Evolutionary conservation across 2,888 invertebrate species (phyloP), one percentile per base, ranked within the genome.

Genomic region (Oasisia sp.): DNA sequence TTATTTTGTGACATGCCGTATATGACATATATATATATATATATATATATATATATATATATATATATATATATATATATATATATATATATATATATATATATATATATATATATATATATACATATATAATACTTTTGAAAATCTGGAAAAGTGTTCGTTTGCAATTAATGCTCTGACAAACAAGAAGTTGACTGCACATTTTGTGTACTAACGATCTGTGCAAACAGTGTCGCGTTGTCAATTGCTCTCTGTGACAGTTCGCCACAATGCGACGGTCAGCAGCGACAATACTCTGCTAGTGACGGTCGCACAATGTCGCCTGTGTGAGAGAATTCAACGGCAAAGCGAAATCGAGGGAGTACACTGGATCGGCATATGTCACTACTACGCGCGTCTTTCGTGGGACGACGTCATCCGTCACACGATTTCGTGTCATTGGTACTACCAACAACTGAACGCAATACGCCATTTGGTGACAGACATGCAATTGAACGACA

Each of bases 401-500:
- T 27, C 74, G 4, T 27, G 74, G 74, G n/a, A 19, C 27, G 74
- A 74, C 74, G 74, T 74, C 14, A 74, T 74, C 7, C 74, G 74
- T 74, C 74, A 74, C 74, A n/a, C 27, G 27, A 74, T 27, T 27
- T 27, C 74, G 27, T 74, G 74, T 74, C 74, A 7, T 74, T 74
- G 27, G 74, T 74, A 74, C 74, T 19, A 74, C 74, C 74, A 27
- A 74, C 74, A 74, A 74, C 1, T 3, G 27, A 7, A 74, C 19
- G 74, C 74, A 74, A 19, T 74, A 19, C 74, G 27, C 74, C 74
- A 74, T 27, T 27, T 74, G 74, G 74, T 74, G 74, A 27, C 0
- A 74, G 74, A 74, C 74, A 74, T 74, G 74, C 74, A 74, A 19
- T 74, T 74, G 27, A 74, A 74, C 74, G 74, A 74, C 74, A 74